Percentiles rank a stretch among this genome's conserved stretches.
These are phyloP conservation scores for Drosophila gaucha DNA, from an alignment of 2,888 invertebrate species.

Conservation along the genomic window DNA sequence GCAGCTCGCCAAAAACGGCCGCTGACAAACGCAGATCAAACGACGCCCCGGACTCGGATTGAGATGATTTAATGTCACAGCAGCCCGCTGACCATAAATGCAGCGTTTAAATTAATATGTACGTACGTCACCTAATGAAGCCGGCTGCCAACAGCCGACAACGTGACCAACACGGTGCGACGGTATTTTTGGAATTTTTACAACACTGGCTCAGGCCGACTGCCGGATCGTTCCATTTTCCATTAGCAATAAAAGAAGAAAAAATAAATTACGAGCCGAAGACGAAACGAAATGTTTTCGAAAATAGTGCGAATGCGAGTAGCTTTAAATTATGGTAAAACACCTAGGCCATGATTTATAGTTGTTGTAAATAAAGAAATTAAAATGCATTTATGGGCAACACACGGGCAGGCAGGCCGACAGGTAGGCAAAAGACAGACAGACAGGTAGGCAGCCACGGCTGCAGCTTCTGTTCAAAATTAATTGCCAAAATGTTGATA, in stretches of 20 bases:
- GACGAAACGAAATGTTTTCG: conserved; percentile 42
- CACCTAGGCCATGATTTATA: conserved; percentile 74
- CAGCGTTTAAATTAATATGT: conserved; percentile 77
- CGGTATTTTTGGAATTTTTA: conserved; percentile 79
- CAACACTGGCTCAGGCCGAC: conserved; percentile 46
- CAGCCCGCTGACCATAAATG: conserved; percentile 56
- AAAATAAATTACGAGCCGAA: conserved; percentile 17
- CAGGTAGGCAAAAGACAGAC: conserved; percentile 14
- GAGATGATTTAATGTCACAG: conserved; percentile 71
- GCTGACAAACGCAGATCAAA: conserved; percentile 56
- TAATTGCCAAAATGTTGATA: conserved; percentile 78
- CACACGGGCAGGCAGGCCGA: conserved; percentile 6
- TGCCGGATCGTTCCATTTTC: conserved; percentile 35
- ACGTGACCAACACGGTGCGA: conserved; percentile 65
- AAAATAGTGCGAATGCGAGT: conserved; percentile 62
- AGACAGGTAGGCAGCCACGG: conserved; percentile 7
- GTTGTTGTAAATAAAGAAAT: conserved; percentile 78
- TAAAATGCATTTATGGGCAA: conserved; percentile 78
- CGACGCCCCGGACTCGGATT: conserved; percentile 38
- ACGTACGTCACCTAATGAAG: conserved; percentile 74
- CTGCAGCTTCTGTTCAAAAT: conserved; percentile 60
- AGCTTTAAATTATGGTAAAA: conserved; percentile 72
- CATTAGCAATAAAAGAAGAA: conserved; percentile 30
- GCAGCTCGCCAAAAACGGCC: conserved; percentile 43
- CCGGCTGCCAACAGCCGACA: conserved; percentile 32